phyloP scores from a whole-genome alignment of 1,140 invertebrate species.

The Drosophila mayri region DNA sequence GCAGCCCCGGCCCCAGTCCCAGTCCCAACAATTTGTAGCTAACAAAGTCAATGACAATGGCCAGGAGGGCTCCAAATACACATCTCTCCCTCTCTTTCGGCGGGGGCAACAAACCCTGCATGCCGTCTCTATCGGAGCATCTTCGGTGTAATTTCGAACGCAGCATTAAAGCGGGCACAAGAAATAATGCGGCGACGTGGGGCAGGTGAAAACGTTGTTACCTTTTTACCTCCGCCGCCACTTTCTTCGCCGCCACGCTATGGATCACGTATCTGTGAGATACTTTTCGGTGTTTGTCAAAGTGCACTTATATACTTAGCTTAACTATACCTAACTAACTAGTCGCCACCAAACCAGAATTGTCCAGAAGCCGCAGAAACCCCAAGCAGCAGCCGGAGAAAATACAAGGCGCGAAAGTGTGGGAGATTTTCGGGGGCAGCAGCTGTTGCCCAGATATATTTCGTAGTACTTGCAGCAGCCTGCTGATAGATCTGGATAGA shows the following conservation, averaged over 20 bases:
- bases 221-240: conserved; percentile 61
- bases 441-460: conserved; percentile 47
- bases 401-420: conserved; percentile 65
- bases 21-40: conserved; percentile 55
- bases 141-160: conserved; percentile 67
- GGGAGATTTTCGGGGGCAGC: conserved; percentile 55
- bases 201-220: conserved; percentile 80
- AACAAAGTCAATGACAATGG: conserved; percentile 77
- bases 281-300: conserved; percentile 68
- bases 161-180: conserved; percentile 59
- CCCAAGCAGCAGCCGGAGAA: conserved; percentile 7
- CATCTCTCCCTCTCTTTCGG: neutral
- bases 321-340: conserved; percentile 19
- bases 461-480: conserved; percentile 13
- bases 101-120: conserved; percentile 66
- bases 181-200: conserved; percentile 58
- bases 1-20: conserved; percentile 1
- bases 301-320: conserved; percentile 44
- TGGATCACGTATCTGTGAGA: conserved; percentile 66
- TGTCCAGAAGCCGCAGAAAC: conserved; percentile 14
- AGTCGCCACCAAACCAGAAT: conserved; percentile 35
- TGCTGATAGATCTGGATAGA: conserved; percentile 57
- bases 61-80: conserved; percentile 30
- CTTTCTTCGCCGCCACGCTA: conserved; percentile 61
- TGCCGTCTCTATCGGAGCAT: conserved; percentile 60